Base-by-base conservation (phyloP, 2,888 invertebrate genomes). In the Eurytoma californica region DNA sequence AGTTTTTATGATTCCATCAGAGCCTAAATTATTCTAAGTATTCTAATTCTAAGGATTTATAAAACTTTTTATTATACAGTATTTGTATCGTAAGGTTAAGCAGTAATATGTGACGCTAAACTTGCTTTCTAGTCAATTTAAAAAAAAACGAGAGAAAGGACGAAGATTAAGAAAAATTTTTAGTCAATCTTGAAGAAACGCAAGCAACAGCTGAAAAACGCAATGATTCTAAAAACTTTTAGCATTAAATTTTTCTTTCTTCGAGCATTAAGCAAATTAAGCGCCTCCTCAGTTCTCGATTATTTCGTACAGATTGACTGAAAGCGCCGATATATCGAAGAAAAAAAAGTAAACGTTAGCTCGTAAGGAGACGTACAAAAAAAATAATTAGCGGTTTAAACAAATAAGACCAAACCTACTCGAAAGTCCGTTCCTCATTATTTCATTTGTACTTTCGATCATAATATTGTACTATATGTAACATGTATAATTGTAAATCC, bases 401-500 rank as follows among this genome's bases (percentile, higher is more conserved):
- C 60, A 77, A 77, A 77, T 74, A 77, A 53, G 66, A 70, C 75
- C 67, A 76, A 72, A 78, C 78, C 78, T 81, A 76, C 78, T 81
- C 4, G 39, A 68, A 60, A 76, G 53, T 75, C 53, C 60, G 49
- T 78, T 72, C 55, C 20, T 74, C 18, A 61, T 72, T 18, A 60
- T 76, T 78, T 78, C 9, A 30, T 81, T 80, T 78, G 63, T 78
- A 69, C 39, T 75, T 72, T 75, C 67, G 18, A 82, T 77, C 72
- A 39, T 20, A 74, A 74, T 72, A 79, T 77, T 77, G 66, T 76
- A 80, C 53, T 80, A 77, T 73, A 72, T 81, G 79, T 81, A 81
- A 79, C 65, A 55, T 77, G 81, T 76, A 79, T 81, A 75, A 77
- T 79, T 79, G 77, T 81, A 77, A 76, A 73, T 74, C 77, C 73